These are phyloP conservation scores for Hololepta plana DNA, from an alignment of 2,888 invertebrate species.

Conservation along the genomic window DNA sequence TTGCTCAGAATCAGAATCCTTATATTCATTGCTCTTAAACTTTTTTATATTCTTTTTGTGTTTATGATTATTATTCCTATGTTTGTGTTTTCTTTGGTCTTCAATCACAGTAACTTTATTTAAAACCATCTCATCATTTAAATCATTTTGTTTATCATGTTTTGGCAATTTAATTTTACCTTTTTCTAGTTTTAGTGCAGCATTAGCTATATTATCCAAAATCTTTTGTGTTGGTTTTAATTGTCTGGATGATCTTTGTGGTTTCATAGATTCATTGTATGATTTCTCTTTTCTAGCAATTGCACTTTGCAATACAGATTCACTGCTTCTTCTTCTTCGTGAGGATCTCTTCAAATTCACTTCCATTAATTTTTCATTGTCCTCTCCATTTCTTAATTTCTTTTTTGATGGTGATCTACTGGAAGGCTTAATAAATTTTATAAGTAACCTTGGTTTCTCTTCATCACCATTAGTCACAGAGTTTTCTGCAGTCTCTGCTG, in stretches of 20 bases:
- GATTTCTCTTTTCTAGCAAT: constrained; percentile 57
- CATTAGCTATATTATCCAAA: constrained; percentile 39
- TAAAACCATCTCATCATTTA: constrained; percentile 6
- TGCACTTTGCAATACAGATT: constrained; percentile 48
- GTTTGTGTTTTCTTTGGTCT: constrained; percentile 11
- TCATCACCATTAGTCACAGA: no score
- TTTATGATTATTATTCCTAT: constrained; percentile 12
- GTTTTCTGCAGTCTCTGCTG: no score
- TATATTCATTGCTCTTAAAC: constrained; percentile 11
- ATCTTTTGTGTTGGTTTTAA: constrained; percentile 51
- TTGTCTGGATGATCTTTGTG: constrained; percentile 33
- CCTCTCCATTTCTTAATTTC: constrained; percentile 10
- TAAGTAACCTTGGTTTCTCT: constrained; percentile 13
- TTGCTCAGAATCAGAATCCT: constrained; percentile 15
- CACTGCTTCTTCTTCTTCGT: constrained; percentile 36
- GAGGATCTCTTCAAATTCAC: constrained; percentile 41
- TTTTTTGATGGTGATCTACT: constrained; percentile 9
- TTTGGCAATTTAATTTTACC: constrained; percentile 9
- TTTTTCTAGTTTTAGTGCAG: constrained; percentile 15
- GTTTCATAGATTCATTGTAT: constrained; percentile 33
- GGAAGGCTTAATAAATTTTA: constrained; percentile 26
- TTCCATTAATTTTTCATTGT: no score
- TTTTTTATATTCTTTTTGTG: constrained; percentile 13
- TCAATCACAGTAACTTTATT: no score
- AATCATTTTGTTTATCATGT: constrained; percentile 7